Percentiles rank a stretch among this genome's conserved stretches.
phyloP scores from a whole-genome alignment of 1,140 invertebrate species.

The Notospermus geniculatus region DNA sequence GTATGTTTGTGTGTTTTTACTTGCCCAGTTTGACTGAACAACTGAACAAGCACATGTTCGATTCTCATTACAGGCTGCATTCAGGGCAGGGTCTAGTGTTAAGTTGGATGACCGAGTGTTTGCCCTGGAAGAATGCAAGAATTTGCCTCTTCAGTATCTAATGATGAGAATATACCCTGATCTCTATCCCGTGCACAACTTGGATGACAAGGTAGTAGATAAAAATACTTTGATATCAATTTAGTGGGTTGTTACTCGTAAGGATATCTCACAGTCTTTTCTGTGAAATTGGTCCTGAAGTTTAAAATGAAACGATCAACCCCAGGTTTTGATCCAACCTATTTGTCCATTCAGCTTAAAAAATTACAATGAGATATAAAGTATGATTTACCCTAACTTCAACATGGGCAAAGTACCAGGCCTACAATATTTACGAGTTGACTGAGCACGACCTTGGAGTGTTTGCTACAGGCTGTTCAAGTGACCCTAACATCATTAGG shows the following conservation, averaged over 20 bases:
- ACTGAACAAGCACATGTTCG: not conserved
- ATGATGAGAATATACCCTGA: constrained; percentile 89
- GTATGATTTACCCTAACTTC: too few species aligned
- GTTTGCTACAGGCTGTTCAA: too few species aligned
- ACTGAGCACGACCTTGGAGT: too few species aligned
- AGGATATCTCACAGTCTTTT: constrained; percentile 13
- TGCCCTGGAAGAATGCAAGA: constrained; percentile 92
- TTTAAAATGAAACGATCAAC: too few species aligned
- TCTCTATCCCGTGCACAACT: constrained; percentile 82
- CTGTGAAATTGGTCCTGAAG: constrained; percentile 3
- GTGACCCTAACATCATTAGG: too few species aligned
- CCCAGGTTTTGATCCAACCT: too few species aligned
- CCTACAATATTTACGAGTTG: too few species aligned
- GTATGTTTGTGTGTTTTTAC: constrained; percentile 11
- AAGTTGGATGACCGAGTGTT: constrained; percentile 89
- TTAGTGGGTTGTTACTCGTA: constrained; percentile 40
- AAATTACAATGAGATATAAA: too few species aligned
- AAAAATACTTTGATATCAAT: too few species aligned
- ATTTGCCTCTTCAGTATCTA: constrained; percentile 75
- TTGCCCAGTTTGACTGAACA: not conserved
- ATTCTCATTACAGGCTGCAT: constrained; percentile 68
- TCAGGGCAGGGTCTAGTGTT: constrained; percentile 81
- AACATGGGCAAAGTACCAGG: too few species aligned
- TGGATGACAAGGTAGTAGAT: constrained; percentile 70
- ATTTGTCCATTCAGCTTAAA: too few species aligned